Evolutionary conservation across 2,113 vertebrate species (phyloP).

Genomic region (Tragelaphus strepsiceros): DNA sequence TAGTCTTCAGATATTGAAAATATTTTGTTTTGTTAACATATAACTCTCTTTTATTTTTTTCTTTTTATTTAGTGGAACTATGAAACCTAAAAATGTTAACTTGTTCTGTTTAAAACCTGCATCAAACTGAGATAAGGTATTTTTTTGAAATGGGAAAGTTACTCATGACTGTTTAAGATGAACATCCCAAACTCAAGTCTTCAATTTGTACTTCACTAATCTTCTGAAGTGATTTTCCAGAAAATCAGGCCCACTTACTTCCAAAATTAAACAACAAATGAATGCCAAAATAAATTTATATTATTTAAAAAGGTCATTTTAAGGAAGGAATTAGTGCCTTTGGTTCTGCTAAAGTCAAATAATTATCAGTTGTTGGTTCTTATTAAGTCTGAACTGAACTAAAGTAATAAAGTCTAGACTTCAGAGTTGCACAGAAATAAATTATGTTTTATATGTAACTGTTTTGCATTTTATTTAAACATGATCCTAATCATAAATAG

Average conservation of each 20-base stretch:
- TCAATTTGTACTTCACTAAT: not conserved
- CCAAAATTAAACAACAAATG: conserved; percentile 13
- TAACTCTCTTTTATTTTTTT: not conserved
- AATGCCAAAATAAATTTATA: conserved; percentile 4
- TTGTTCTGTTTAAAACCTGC: not conserved
- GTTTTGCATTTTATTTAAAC: not conserved
- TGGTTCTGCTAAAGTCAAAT: not conserved
- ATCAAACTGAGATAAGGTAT: not conserved
- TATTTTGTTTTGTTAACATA: not conserved
- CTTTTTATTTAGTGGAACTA: not conserved
- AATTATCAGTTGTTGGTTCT: not conserved
- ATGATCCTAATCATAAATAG: not conserved
- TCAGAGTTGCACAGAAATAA: not conserved
- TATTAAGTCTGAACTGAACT: not conserved
- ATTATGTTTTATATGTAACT: not conserved
- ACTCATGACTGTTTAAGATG: not conserved
- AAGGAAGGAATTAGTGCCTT: not conserved
- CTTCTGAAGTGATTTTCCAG: not conserved
- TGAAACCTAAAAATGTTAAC: not conserved
- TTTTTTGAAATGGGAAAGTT: not conserved
- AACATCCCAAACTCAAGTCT: not conserved
- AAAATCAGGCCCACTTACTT: conserved; percentile 1
- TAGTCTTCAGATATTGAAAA: not conserved
- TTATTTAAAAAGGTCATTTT: not conserved
- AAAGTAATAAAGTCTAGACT: not conserved